Evolutionary conservation across 2,113 vertebrate species (phyloP).

Genomic region (Amia ocellicauda): DNA sequence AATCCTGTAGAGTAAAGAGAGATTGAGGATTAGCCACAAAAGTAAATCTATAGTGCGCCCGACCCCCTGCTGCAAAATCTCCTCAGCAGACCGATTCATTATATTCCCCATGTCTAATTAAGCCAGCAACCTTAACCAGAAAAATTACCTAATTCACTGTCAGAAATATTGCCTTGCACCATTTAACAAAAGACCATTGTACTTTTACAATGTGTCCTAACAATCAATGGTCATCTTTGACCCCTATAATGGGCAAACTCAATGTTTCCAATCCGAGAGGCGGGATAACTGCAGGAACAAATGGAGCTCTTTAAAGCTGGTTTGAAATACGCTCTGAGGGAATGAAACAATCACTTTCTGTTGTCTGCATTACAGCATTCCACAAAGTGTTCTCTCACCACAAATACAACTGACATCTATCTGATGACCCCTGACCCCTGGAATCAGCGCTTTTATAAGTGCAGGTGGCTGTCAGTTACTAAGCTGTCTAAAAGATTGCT

Average conservation of each 20-base stretch:
- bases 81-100: constrained; percentile 3
- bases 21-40: not conserved
- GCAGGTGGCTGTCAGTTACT: constrained; percentile 37
- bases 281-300: constrained; percentile 9
- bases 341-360: constrained; percentile 41
- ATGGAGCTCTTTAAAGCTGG: constrained; percentile 14
- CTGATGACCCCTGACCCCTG: constrained; percentile 34
- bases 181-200: constrained; percentile 19
- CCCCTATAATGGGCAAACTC: constrained; percentile 15
- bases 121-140: constrained; percentile 10
- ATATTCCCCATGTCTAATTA: constrained; percentile 2
- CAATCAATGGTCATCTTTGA: constrained; percentile 21
- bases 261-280: constrained; percentile 13
- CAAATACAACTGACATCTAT: constrained; percentile 35
- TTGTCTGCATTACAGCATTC: constrained; percentile 27
- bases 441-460: constrained; percentile 33
- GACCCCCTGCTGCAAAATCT: constrained; percentile 8
- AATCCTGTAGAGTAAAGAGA: constrained; percentile 2
- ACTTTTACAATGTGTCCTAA: constrained; percentile 7
- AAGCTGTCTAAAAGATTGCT: constrained; percentile 6
- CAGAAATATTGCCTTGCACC: not conserved
- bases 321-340: constrained; percentile 10
- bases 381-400: constrained; percentile 17
- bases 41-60: not conserved
- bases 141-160: constrained; percentile 14